These are phyloP conservation scores for Coracias cyanogaster DNA, from an alignment of 2,797 vertebrate species.

Conservation along the genomic window DNA sequence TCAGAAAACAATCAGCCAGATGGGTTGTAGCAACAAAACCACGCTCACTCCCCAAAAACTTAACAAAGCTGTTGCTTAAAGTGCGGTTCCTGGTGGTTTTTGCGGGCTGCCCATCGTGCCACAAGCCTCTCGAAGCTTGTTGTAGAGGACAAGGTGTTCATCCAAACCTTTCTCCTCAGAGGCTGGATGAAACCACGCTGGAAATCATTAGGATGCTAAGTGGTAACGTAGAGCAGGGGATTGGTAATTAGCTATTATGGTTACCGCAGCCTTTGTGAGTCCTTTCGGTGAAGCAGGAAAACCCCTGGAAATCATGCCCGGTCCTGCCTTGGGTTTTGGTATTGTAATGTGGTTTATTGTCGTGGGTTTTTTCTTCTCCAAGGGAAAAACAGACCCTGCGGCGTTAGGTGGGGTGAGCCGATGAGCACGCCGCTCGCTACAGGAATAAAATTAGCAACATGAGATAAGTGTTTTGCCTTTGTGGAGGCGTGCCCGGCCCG, in stretches of 20 bases:
- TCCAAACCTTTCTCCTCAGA: background rate
- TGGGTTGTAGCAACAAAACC: background rate
- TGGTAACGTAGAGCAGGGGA: background rate
- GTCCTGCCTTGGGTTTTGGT: background rate
- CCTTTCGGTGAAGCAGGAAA: background rate
- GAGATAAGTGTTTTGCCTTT: background rate
- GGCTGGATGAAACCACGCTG: rapidly evolving
- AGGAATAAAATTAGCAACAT: conserved; percentile 25
- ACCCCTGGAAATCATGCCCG: background rate
- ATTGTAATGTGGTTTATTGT: background rate
- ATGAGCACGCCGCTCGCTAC: rapidly evolving
- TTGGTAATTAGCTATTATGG: background rate
- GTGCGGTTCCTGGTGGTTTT: background rate
- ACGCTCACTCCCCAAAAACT: rapidly evolving
- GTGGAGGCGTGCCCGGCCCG: background rate
- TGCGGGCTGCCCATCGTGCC: background rate
- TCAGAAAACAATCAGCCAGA: background rate
- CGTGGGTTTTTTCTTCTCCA: background rate
- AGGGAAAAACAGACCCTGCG: background rate
- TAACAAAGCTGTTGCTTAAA: background rate
- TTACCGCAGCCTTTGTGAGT: background rate
- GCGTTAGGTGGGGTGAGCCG: background rate
- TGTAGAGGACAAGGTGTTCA: rapidly evolving
- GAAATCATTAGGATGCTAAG: background rate
- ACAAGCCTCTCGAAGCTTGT: background rate